Evolutionary conservation across 2,113 vertebrate species (phyloP).

Genomic region (Butorides virescens): DNA sequence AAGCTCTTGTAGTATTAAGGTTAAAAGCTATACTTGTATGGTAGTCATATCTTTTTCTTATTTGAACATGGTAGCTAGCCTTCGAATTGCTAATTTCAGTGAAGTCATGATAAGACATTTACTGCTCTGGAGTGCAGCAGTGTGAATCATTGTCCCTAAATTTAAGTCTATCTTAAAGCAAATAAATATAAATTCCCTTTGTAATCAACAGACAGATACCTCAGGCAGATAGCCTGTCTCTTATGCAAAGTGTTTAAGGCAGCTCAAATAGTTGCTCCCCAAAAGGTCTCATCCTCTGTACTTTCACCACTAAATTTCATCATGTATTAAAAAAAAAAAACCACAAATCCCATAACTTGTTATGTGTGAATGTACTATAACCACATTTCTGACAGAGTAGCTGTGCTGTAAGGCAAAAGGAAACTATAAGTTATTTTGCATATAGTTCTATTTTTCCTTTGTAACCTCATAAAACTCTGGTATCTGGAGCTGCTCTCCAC

Average conservation of each 20-base stretch:
- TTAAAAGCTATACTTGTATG: background rate
- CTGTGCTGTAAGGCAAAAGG: background rate
- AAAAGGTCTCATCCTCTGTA: background rate
- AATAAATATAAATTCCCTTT: background rate
- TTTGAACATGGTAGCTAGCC: background rate
- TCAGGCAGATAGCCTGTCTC: background rate
- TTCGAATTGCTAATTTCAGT: background rate
- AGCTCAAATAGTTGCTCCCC: background rate
- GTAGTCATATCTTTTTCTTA: background rate
- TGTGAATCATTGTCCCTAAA: background rate
- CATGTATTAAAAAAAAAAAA: background rate
- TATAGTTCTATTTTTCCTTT: background rate
- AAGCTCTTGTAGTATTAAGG: background rate
- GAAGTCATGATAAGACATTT: accelerated
- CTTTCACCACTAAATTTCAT: background rate
- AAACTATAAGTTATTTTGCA: background rate
- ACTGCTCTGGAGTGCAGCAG: background rate
- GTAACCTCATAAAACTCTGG: background rate
- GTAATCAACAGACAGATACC: background rate
- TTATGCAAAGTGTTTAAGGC: background rate
- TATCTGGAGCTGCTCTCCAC: background rate
- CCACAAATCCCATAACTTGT: background rate
- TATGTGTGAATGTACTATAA: background rate
- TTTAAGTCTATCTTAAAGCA: background rate
- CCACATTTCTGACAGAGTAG: background rate